Percentiles rank a stretch among this genome's conserved stretches.
phyloP scores from a whole-genome alignment of 2,113 vertebrate genomes.

The Calyptommatus sinebrachiatus region DNA sequence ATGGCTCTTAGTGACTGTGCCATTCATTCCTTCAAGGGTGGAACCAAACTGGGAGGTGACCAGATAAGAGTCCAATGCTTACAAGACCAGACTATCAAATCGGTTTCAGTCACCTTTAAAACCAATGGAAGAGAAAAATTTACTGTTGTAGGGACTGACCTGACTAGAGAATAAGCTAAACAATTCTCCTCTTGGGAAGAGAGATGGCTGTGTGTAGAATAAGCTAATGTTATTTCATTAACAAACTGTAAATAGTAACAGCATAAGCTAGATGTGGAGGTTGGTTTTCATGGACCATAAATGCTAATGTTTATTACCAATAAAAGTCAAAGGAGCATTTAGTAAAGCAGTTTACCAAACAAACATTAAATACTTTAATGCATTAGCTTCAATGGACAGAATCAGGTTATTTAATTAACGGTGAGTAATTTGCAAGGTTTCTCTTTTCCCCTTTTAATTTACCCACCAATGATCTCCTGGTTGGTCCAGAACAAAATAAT shows the following conservation, averaged over 20 bases:
- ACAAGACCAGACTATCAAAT: too few relatives aligned
- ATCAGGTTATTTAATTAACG: slow-evolving; percentile 78
- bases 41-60: too few relatives aligned
- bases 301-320: slow-evolving; percentile 83
- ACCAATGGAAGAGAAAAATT: background rate
- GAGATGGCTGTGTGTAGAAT: slow-evolving; percentile 60
- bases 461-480: slow-evolving; percentile 68
- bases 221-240: slow-evolving; percentile 77
- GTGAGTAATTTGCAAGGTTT: slow-evolving; percentile 70
- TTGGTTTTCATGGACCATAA: slow-evolving; percentile 79
- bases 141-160: background rate
- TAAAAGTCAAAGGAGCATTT: slow-evolving; percentile 84
- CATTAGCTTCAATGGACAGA: slow-evolving; percentile 76
- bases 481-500: slow-evolving; percentile 39
- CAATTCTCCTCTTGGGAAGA: background rate
- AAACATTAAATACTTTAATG: slow-evolving; percentile 81
- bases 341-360: slow-evolving; percentile 79
- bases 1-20: too few relatives aligned
- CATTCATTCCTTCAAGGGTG: too few relatives aligned
- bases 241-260: slow-evolving; percentile 79
- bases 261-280: slow-evolving; percentile 71
- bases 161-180: background rate
- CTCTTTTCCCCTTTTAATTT: slow-evolving; percentile 49
- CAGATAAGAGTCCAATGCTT: too few relatives aligned
- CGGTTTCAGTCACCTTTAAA: background rate